A percentile compares a stretch with the other conserved stretches of the same genome.
phyloP scores from a whole-genome alignment of 1,140 invertebrate genomes.

The Parapsyche elsis region DNA sequence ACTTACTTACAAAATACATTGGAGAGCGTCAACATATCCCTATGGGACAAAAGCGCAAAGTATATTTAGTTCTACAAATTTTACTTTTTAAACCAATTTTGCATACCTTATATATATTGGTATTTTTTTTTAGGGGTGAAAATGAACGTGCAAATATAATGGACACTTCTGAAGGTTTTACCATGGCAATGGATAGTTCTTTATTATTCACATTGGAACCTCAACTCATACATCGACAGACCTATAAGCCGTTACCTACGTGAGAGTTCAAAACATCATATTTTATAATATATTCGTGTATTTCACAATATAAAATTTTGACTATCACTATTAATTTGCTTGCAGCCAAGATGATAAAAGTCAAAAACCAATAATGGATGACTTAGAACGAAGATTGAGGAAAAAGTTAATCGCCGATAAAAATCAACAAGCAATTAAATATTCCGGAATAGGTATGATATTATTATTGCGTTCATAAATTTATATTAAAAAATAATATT shows the following conservation, averaged over 20 bases:
- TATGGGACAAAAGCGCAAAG: not conserved
- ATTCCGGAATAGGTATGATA: conserved; percentile 49
- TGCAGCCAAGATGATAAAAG: not conserved
- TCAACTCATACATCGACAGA: conserved; percentile 41
- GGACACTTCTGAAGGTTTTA: conserved; percentile 31
- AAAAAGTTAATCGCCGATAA: conserved; percentile 49
- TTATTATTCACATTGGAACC: conserved; percentile 50
- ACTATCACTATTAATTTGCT: not conserved
- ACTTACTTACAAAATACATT: not conserved
- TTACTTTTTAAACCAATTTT: too few relatives aligned
- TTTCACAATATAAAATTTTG: not conserved
- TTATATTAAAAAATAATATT: not conserved
- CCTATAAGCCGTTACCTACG: conserved; percentile 47
- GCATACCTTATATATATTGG: not conserved
- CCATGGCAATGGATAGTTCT: conserved; percentile 43
- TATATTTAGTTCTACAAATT: not conserved
- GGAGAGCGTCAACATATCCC: not conserved
- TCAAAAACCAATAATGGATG: not conserved
- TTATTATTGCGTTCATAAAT: too few relatives aligned
- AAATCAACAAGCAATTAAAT: conserved; percentile 47
- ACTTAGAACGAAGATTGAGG: conserved; percentile 47
- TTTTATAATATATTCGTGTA: not conserved
- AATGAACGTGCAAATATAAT: not conserved
- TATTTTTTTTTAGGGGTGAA: not conserved
- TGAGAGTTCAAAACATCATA: conserved; percentile 14